Evolutionary conservation across 2,888 invertebrate species (phyloP).

Genomic region (Taphrorychus bicolor): DNA sequence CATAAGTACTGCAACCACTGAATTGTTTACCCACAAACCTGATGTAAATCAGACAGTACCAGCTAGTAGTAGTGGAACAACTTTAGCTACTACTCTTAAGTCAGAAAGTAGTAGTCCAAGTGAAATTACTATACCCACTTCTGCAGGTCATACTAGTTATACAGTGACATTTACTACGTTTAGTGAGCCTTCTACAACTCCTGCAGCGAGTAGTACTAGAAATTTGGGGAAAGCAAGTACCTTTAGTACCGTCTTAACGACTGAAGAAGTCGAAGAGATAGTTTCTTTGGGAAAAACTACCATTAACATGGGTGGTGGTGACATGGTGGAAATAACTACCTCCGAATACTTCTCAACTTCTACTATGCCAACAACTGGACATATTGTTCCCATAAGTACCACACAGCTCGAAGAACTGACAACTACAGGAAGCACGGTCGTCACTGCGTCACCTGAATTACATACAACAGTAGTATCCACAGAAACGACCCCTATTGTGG

Average conservation of each 20-base stretch:
- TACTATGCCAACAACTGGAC: slow-evolving; percentile 1
- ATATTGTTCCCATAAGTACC: slow-evolving; percentile 29
- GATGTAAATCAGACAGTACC: not conserved
- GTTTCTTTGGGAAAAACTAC: slow-evolving; percentile 32
- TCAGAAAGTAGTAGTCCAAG: too few relatives aligned
- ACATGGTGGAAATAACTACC: slow-evolving; percentile 30
- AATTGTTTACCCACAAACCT: not conserved
- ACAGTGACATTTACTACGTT: not conserved
- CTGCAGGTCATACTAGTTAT: not conserved
- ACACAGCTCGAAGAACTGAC: slow-evolving; percentile 31
- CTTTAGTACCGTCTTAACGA: slow-evolving; percentile 32
- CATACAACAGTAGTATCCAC: not conserved
- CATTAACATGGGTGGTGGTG: slow-evolving; percentile 25
- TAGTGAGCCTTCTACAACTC: not conserved
- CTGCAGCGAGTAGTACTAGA: slow-evolving; percentile 5
- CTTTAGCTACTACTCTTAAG: not conserved
- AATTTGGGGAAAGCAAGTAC: slow-evolving; percentile 24
- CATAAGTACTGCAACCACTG: not conserved
- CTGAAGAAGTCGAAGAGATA: slow-evolving; percentile 34
- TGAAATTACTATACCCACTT: too few relatives aligned
- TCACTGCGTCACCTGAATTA: slow-evolving; percentile 6
- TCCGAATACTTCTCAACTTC: slow-evolving; percentile 11
- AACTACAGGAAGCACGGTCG: slow-evolving; percentile 27
- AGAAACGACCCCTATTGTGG: not conserved
- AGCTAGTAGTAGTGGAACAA: not conserved